Evolutionary conservation across 2,113 vertebrate genomes (phyloP), one percentile per base, ranked within the genome.

Genomic region (Eptatretus burgeri): DNA sequence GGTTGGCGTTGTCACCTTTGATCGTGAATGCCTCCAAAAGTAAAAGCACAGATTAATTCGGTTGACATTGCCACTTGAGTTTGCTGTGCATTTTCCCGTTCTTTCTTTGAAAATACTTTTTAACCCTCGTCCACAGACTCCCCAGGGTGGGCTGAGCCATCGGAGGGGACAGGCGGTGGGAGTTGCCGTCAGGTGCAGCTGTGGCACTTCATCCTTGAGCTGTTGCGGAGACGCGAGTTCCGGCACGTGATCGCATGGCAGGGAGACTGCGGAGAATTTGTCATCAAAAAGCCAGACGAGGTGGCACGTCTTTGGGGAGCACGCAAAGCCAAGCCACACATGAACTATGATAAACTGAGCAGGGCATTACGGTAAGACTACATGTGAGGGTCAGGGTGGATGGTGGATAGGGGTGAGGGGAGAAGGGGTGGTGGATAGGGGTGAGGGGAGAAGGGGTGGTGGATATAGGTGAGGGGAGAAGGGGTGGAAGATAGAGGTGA

Each of bases 211-310:
- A 85, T 87, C 70, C 73, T 86, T 71, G 83, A 86, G 74, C 75
- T 87, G 71, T 75, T 85, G 67, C 72, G 78, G 64, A 83, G 83
- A 67, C 82, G 84, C 68, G 82, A 83, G 65, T 85, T 82, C 66
- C 82, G 83, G 20, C 80, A 82, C 1, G 82, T 87, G 73, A 87
- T 87, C n/a, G 83, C 83, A 68, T 87, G 83, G 83, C 83, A 85
- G 72, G 83, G 83, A 1, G 83, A 87, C 75, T 85, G 84, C 1
- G 83, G 83, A 63, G 83, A 87, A 65, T 87, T 87, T 11, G 82
- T 87, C 74, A 87, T 87, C 74, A 87, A 85, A 71, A 80, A 82
- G 68, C 81, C 80, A 0, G 81, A 82, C n/a, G 81, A 82, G 69
- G 81, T 82, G 70, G 81, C 83, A 49, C 75, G 83, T 14, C 77